These are phyloP conservation scores for Rhynchomys soricoides DNA, from an alignment of 2,113 vertebrate genomes.

Conservation along the genomic window DNA sequence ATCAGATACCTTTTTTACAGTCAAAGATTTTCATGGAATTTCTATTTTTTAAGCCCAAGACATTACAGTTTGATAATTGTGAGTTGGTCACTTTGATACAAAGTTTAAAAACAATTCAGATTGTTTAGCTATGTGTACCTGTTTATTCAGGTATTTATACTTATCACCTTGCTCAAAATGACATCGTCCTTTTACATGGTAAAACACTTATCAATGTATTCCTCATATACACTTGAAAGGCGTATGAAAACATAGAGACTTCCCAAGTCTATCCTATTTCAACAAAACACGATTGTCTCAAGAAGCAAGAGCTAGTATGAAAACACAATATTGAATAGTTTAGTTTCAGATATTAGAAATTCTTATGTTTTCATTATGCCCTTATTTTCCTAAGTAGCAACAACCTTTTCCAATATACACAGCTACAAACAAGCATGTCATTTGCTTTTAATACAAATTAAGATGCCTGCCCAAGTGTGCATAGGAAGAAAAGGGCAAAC, in stretches of 20 bases:
- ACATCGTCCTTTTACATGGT: not conserved
- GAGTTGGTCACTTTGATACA: not conserved
- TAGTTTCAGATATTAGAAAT: not conserved
- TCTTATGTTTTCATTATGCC: not conserved
- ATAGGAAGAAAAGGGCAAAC: not conserved
- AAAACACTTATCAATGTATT: not conserved
- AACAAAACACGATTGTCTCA: not conserved
- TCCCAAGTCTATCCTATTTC: not conserved
- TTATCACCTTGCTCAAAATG: not conserved
- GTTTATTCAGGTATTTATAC: not conserved
- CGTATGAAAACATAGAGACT: not conserved
- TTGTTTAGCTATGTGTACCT: not conserved
- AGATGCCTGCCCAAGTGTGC: not conserved
- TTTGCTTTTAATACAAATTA: not conserved
- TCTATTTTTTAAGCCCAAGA: not conserved
- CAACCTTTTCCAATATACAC: not conserved
- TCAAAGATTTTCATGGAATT: slow-evolving; percentile 8
- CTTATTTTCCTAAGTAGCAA: not conserved
- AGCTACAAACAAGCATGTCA: not conserved
- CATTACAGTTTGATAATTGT: not conserved
- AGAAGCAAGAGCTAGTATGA: not conserved
- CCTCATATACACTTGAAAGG: not conserved
- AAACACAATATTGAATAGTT: not conserved
- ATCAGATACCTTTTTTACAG: not conserved
- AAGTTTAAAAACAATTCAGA: not conserved